Conservation (phyloP, 2,888 invertebrate genomes). For the Physocephala rufipes region DNA sequence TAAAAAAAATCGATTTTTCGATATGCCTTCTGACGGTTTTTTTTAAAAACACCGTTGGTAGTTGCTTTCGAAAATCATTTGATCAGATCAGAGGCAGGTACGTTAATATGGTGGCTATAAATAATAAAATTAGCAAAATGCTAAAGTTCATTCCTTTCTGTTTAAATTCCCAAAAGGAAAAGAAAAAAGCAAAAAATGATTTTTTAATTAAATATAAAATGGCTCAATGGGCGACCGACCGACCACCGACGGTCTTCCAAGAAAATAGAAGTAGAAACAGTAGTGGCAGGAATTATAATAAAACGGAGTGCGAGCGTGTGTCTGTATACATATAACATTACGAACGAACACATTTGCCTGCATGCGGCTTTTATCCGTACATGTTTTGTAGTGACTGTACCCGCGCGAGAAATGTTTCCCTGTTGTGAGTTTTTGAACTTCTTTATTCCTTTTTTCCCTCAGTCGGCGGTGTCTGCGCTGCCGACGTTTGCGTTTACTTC, state of each 20-base stretch:
- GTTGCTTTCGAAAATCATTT: too few relatives aligned
- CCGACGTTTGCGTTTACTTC: background rate
- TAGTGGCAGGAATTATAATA: slow-evolving; percentile 10
- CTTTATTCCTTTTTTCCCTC: slow-evolving; percentile 54
- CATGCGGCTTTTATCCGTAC: slow-evolving; percentile 17
- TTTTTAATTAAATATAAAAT: background rate
- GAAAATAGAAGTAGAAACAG: background rate
- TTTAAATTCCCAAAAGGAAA: background rate
- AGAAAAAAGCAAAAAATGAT: too few relatives aligned
- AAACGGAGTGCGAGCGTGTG: background rate
- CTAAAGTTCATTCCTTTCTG: background rate
- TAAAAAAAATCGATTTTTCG: too few relatives aligned
- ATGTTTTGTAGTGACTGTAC: slow-evolving; percentile 50
- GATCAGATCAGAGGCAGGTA: background rate
- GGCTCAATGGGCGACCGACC: background rate
- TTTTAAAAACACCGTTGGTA: too few relatives aligned
- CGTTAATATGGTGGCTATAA: too few relatives aligned
- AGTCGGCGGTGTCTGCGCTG: slow-evolving; percentile 33
- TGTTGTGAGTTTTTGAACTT: slow-evolving; percentile 47
- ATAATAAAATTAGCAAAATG: background rate
- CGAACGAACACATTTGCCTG: background rate
- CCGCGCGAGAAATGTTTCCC: slow-evolving; percentile 38
- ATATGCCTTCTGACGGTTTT: too few relatives aligned
- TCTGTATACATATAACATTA: background rate
- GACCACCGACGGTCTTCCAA: too few relatives aligned